phyloP scores from a whole-genome alignment of 2,888 invertebrate genomes.

The Tribolium freemani region DNA sequence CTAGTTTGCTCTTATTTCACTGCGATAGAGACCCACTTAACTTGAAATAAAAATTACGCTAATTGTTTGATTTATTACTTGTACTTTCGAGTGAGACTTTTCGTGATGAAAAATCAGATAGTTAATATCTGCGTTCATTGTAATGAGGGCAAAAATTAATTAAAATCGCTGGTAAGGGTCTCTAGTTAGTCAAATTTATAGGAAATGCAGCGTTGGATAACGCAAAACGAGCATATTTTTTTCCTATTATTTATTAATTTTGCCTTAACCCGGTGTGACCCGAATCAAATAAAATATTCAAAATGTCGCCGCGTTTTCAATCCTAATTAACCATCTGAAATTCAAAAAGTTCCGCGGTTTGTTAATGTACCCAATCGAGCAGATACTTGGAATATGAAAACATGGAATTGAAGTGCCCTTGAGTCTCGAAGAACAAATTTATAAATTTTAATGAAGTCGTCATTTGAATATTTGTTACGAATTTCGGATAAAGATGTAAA shows the following conservation, averaged over 20 bases:
- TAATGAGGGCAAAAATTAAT: too few relatives aligned
- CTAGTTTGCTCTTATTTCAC: neutral
- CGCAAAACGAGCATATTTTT: neutral
- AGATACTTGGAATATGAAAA: neutral
- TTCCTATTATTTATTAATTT: neutral
- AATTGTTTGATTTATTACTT: neutral
- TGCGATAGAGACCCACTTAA: neutral
- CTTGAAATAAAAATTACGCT: neutral
- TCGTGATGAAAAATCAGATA: too few relatives aligned
- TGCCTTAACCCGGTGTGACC: neutral
- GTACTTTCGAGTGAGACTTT: neutral
- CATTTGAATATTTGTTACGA: neutral
- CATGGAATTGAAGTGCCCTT: neutral
- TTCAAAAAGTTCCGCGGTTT: neutral
- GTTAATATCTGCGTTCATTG: too few relatives aligned
- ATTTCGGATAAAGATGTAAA: neutral
- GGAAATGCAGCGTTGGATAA: too few relatives aligned
- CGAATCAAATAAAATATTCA: neutral
- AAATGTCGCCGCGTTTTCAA: neutral
- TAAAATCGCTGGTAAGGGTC: too few relatives aligned
- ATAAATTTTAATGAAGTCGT: neutral
- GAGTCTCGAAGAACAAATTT: neutral
- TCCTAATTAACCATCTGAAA: neutral
- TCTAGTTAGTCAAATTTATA: too few relatives aligned
- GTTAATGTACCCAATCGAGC: neutral